A percentile compares a stretch with the other conserved stretches of the same genome.
Conservation (phyloP, 1,140 invertebrate genomes). For the Argopecten irradians region DNA sequence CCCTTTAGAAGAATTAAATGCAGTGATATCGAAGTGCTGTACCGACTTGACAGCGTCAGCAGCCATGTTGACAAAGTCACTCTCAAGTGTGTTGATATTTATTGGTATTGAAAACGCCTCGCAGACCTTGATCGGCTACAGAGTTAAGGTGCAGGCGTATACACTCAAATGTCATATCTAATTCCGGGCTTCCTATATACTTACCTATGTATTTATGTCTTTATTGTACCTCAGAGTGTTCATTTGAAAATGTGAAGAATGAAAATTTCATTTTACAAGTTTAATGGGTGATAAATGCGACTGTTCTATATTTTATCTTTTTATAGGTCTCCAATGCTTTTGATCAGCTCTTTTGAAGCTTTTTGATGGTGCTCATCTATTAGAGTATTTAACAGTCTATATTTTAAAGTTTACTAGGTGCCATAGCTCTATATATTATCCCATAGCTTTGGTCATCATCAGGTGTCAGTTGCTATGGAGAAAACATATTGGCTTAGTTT, state of each 20-base stretch:
- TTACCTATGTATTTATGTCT: not conserved
- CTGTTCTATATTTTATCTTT: not conserved
- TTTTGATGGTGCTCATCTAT: not conserved
- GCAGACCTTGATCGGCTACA: not conserved
- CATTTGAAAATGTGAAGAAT: not conserved
- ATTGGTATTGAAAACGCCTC: not conserved
- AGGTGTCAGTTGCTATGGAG: not conserved
- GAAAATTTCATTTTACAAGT: not conserved
- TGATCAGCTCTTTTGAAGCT: not conserved
- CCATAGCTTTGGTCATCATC: not conserved
- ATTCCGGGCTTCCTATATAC: not conserved
- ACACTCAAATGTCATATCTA: not conserved
- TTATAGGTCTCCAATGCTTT: not conserved
- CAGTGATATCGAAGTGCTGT: not conserved
- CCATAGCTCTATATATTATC: not conserved
- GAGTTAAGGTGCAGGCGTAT: not conserved
- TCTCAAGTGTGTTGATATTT: not conserved
- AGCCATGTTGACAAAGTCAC: not conserved
- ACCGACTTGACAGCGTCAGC: not conserved
- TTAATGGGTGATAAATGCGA: not conserved
- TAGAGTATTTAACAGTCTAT: not conserved
- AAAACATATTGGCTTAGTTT: not conserved
- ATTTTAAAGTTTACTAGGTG: not conserved
- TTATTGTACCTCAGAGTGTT: not conserved
- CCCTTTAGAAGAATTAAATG: not conserved